Evolutionary conservation across 2,113 vertebrate genomes (phyloP).

Genomic region (Jacana jacana): DNA sequence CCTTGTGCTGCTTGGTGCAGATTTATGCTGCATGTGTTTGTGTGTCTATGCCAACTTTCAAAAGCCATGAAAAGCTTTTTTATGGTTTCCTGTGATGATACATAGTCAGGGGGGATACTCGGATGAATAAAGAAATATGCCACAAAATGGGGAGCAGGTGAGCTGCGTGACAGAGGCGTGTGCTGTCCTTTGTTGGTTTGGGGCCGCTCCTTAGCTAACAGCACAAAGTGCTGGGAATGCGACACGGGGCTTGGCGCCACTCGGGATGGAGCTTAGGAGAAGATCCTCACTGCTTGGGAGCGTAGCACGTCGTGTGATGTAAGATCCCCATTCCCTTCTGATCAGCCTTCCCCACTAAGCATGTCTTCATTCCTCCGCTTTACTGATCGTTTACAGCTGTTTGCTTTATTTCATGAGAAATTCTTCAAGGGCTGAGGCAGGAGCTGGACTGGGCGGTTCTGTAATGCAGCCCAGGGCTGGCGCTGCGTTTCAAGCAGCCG

Average conservation of each 20-base stretch:
- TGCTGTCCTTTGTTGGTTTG: not conserved
- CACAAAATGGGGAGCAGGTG: slow-evolving; percentile 2
- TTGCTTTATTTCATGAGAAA: not conserved
- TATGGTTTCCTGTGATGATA: slow-evolving; percentile 22
- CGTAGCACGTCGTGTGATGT: not conserved
- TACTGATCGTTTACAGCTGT: slow-evolving; percentile 48
- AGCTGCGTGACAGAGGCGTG: not conserved
- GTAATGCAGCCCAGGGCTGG: slow-evolving; percentile 24
- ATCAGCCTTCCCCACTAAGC: not conserved
- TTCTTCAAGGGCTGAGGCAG: not conserved
- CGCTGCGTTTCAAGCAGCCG: not conserved
- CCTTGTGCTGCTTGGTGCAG: slow-evolving; percentile 27
- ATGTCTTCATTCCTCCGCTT: not conserved
- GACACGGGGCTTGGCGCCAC: not conserved
- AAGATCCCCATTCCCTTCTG: slow-evolving; percentile 2
- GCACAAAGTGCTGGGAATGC: not conserved
- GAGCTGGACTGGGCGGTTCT: not conserved
- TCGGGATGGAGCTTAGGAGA: not conserved
- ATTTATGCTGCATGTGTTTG: slow-evolving; percentile 26
- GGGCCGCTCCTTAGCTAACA: not conserved
- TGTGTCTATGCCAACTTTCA: not conserved
- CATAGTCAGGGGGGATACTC: not conserved
- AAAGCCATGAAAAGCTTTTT: slow-evolving; percentile 36
- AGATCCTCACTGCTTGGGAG: not conserved
- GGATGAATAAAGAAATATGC: not conserved